A percentile compares a stretch with the other conserved stretches of the same genome.
These are phyloP conservation scores for Ispidina lecontei DNA, from an alignment of 2,797 vertebrate genomes.

Conservation along the genomic window DNA sequence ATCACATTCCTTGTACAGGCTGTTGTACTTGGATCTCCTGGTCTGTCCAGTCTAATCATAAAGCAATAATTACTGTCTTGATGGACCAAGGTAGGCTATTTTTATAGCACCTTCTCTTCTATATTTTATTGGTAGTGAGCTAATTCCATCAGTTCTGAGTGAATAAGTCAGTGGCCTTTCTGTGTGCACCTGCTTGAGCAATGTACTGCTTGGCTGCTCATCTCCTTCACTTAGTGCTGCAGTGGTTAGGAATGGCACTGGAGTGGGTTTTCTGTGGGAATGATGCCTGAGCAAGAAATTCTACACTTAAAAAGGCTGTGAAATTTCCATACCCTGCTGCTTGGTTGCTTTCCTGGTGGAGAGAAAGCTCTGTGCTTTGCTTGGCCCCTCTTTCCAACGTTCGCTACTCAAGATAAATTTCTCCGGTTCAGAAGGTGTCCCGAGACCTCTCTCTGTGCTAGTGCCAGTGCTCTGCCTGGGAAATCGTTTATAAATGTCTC, in stretches of 20 bases:
- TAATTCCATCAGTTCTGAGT: background rate
- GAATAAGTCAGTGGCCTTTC: background rate
- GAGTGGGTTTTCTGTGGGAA: background rate
- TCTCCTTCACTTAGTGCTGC: background rate
- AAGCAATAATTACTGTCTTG: background rate
- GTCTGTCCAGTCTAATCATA: background rate
- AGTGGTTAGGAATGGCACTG: background rate
- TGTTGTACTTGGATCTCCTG: background rate
- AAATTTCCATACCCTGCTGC: background rate
- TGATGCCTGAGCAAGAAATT: background rate
- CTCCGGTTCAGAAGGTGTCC: slow-evolving; percentile 1
- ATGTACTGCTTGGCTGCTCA: background rate
- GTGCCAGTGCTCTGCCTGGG: slow-evolving; percentile 28
- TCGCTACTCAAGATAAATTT: slow-evolving; percentile 22
- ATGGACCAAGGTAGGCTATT: background rate
- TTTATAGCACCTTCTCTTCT: background rate
- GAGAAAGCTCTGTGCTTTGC: background rate
- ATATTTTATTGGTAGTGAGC: background rate
- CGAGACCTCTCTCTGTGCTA: background rate
- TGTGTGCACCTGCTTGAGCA: slow-evolving; percentile 1
- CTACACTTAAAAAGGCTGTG: background rate
- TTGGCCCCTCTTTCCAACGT: background rate
- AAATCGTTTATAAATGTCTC: slow-evolving; percentile 52
- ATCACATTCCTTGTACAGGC: background rate
- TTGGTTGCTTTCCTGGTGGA: background rate